Evolutionary conservation across 2,797 vertebrate genomes (phyloP), one percentile per base, ranked within the genome.

Genomic region (Xenentodon cancila): DNA sequence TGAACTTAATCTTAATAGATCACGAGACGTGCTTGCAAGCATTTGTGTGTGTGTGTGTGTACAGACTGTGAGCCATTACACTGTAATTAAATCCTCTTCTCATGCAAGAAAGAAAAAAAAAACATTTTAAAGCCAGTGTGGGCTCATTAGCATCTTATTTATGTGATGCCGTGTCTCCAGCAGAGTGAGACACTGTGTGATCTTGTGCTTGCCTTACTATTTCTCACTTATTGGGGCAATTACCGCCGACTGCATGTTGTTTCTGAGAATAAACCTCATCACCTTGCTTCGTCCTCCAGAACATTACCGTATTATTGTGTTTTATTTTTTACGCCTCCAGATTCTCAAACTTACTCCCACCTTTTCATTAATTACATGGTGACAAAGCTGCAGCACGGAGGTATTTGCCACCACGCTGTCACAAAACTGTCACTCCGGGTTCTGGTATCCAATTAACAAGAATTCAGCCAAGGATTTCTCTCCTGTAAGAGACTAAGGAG

Each of bases 371-470:
- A 62, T 84, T 79, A 79, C 73, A 66, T 68, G 49, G 64, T 68
- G 79, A 63, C 74, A 73, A 71, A 74, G 34, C 60, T 68, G 67
- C 74, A 79, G 68, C 53, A 49, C 49, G 42, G 56, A 77, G 71
- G 67, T 20, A 56, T 84, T 78, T 77, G 54, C 64, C 25, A 37
- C 65, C 27, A 42, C 80, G 81, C 59, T n/a, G n/a, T n/a, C 58
- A 72, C 71, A 61, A 58, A 70, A 68, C 79, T 82, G 84, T 88
- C 84, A 82, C 72, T 84, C 67, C 46, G 19, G 56, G 63, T 67
- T 17, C 53, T 73, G 79, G 75, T 27, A 58, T 70, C 76, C 84
- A 87, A 81, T 88, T 89, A 88, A 87, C 76, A 69, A 86, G 78
- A 77, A 82, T 77, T 69, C 82, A 84, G 71, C 42, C 13, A 30